Evolutionary conservation across 2,888 invertebrate species (phyloP).

Genomic region (Callimorpha dominula): DNA sequence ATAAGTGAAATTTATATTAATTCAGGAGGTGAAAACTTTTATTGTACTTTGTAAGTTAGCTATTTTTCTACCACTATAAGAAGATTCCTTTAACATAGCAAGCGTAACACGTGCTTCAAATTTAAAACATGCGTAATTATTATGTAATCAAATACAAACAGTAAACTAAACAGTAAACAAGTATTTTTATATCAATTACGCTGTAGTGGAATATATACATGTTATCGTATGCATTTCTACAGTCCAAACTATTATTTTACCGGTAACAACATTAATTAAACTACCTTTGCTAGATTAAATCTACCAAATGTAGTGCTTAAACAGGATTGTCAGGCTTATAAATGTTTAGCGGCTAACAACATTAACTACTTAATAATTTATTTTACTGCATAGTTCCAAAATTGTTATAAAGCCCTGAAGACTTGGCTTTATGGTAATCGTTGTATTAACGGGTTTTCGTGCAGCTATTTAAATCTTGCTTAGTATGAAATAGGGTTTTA

Average conservation of each 20-base stretch:
- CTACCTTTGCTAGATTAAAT: conserved; percentile 5
- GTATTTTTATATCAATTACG: neutral
- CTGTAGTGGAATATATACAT: neutral
- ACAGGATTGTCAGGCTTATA: conserved; percentile 12
- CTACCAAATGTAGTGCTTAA: conserved; percentile 15
- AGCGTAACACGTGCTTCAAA: no score
- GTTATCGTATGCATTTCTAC: neutral
- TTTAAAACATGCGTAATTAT: no score
- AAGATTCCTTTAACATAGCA: no score
- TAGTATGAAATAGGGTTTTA: no score
- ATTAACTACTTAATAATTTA: conserved; percentile 9
- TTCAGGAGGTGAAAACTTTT: no score
- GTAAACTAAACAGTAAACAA: no score
- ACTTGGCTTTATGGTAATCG: conserved; percentile 14
- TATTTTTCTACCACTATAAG: no score
- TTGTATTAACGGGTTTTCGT: neutral
- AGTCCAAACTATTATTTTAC: neutral
- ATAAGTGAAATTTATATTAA: no score
- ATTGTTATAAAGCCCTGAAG: conserved; percentile 20
- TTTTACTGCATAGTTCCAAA: conserved; percentile 25
- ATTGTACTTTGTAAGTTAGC: no score
- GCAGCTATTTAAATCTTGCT: neutral
- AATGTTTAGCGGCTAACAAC: conserved; percentile 15
- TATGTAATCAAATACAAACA: no score
- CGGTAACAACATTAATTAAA: conserved; percentile 3